Percentiles rank a stretch among this genome's conserved stretches.
These are phyloP conservation scores for Phragmatobia fuliginosa DNA, from an alignment of 2,888 invertebrate genomes.

Conservation along the genomic window DNA sequence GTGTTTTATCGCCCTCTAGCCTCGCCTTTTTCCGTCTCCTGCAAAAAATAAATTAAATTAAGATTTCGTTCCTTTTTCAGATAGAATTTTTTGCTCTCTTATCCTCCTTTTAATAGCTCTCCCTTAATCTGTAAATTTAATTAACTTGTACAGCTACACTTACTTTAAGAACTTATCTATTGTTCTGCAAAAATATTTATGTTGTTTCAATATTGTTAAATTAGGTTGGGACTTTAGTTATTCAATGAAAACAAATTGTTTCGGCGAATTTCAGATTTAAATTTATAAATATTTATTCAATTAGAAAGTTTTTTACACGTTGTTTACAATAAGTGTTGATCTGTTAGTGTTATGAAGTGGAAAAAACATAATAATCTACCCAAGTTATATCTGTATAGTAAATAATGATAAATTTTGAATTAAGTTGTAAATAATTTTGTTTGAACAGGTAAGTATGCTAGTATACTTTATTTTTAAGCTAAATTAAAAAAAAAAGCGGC, in stretches of 20 bases:
- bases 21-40: slow-evolving; percentile 29
- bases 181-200: slow-evolving; percentile 31
- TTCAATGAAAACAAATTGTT: not conserved
- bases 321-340: not conserved
- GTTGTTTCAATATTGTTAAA: slow-evolving; percentile 5
- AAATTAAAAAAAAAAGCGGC: too few relatives aligned
- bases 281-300: not conserved
- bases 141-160: slow-evolving; percentile 24
- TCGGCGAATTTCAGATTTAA: not conserved
- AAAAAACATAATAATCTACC: not conserved
- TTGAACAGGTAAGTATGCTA: not conserved
- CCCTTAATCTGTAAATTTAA: slow-evolving; percentile 44
- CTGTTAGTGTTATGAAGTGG: not conserved
- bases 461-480: too few relatives aligned
- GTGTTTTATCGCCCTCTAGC: slow-evolving; percentile 24
- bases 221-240: not conserved
- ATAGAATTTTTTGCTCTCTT: slow-evolving; percentile 18
- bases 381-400: not conserved
- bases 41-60: slow-evolving; percentile 38
- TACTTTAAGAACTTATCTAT: slow-evolving; percentile 25
- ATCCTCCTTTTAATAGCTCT: slow-evolving; percentile 33
- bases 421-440: not conserved
- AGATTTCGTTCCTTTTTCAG: slow-evolving; percentile 17
- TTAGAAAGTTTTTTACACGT: not conserved
- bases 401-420: not conserved